Percentiles rank a stretch among this genome's conserved stretches.
phyloP scores from a whole-genome alignment of 2,888 invertebrate genomes.

The Arctia plantaginis region DNA sequence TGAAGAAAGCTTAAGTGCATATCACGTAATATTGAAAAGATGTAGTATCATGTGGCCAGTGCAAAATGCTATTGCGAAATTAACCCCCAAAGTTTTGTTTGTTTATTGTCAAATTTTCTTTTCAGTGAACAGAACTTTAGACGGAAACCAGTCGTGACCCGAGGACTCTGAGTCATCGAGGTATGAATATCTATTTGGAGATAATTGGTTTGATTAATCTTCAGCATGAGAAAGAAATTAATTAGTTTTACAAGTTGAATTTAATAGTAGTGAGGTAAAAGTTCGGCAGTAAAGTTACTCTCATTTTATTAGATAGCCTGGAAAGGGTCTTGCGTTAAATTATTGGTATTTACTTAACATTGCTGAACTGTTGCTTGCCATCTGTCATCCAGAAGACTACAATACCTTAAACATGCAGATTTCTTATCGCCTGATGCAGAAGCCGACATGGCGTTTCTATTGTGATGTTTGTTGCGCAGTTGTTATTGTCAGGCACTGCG shows the following conservation, averaged over 20 bases:
- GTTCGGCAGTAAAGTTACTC: not conserved
- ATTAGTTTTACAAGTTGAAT: too few relatives aligned
- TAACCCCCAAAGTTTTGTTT: not conserved
- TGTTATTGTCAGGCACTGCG: too few relatives aligned
- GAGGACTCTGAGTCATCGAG: slow-evolving; percentile 19
- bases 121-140: slow-evolving; percentile 75
- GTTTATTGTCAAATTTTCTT: slow-evolving; percentile 41
- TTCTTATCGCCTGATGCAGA: not conserved
- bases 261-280: too few relatives aligned
- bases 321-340: not conserved
- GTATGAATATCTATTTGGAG: slow-evolving; percentile 29
- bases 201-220: not conserved
- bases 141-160: slow-evolving; percentile 70
- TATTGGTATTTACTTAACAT: not conserved
- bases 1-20: not conserved
- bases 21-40: not conserved
- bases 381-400: not conserved
- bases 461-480: not conserved
- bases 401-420: not conserved
- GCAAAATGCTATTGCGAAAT: not conserved
- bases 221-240: not conserved
- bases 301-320: not conserved
- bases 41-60: not conserved
- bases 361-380: too few relatives aligned
- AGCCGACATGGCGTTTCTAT: not conserved